Evolutionary conservation across 1,140 invertebrate species (phyloP).

Genomic region (Delia radicum): DNA sequence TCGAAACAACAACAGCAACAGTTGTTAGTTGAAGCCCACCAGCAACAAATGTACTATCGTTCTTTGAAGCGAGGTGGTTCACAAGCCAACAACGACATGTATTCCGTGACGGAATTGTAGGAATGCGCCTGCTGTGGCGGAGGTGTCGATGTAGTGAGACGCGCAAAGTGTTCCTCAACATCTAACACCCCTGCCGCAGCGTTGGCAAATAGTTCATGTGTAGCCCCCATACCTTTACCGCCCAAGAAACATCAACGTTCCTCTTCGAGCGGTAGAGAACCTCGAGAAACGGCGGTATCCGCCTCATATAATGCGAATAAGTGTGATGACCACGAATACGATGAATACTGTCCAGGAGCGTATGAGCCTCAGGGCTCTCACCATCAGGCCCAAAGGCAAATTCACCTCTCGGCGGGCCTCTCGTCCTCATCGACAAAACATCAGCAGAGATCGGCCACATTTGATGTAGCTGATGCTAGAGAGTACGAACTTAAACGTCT

Average conservation of each 20-base stretch:
- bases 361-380: constrained; percentile 31
- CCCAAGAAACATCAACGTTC: constrained; percentile 51
- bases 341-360: constrained; percentile 49
- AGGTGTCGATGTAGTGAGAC: constrained; percentile 54
- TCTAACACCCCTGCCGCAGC: constrained; percentile 27
- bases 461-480: constrained; percentile 48
- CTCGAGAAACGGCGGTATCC: constrained; percentile 12
- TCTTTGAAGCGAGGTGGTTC: constrained; percentile 46
- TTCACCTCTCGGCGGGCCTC: constrained; percentile 13
- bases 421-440: constrained; percentile 28
- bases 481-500: constrained; percentile 50
- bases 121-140: constrained; percentile 56
- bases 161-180: constrained; percentile 30
- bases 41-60: constrained; percentile 48
- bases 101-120: constrained; percentile 55
- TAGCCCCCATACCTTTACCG: constrained; percentile 44
- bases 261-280: constrained; percentile 25
- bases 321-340: constrained; percentile 51
- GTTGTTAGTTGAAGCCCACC: constrained; percentile 32
- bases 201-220: constrained; percentile 33
- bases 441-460: constrained; percentile 49
- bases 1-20: constrained; percentile 39
- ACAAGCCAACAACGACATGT: constrained; percentile 46
- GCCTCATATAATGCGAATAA: constrained; percentile 16
- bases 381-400: background rate